Evolutionary conservation across 2,113 vertebrate genomes (phyloP), one percentile per base, ranked within the genome.

Genomic region (Lates calcarifer): DNA sequence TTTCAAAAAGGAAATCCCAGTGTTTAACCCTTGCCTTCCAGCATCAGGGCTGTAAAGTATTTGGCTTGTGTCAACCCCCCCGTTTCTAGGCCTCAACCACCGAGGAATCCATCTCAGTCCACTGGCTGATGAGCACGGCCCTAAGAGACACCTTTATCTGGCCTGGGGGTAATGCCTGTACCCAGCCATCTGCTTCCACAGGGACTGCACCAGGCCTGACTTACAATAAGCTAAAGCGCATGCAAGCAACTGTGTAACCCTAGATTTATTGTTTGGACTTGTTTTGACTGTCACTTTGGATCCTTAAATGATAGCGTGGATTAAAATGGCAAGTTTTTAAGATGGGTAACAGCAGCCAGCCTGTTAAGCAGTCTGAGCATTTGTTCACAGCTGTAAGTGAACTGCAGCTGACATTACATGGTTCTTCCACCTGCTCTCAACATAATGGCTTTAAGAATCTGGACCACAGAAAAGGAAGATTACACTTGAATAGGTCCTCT

Each of bases 141-240:
- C 77, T 65, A 31, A 88, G 86, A 91, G 82, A 91, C 73, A 71
- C 84, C 91, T 90, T 92, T 92, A 93, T 94, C 91, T 92, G 81
- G 68, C 77, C 85, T 81, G 73, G 89, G 92, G 89, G 87, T 74
- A 14, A 45, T 64, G 83, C 77, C 74, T 88, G 87, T 82, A 80
- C 68, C 51, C 73, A 1, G 71, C 90, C 93, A 94, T 92, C 92
- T 95, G 91, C 90, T 82, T 70, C 68, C 77, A 74, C 20, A 3
- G 28, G 15, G 53, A 14, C 65, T 17, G 39, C 66, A 47, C 7
- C 55, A 39, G 72, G 67, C 47, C 51, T 39, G 61, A 39, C 12
- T 65, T 28, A 37, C 13, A 15, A 2, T 15, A 15, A 2, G 18
- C 47, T 18, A 65, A 58, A 61, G 58, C 57, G 14, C 69, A 61